Evolutionary conservation across 2,797 vertebrate genomes (phyloP).

Genomic region (Gymnothorax javanicus): DNA sequence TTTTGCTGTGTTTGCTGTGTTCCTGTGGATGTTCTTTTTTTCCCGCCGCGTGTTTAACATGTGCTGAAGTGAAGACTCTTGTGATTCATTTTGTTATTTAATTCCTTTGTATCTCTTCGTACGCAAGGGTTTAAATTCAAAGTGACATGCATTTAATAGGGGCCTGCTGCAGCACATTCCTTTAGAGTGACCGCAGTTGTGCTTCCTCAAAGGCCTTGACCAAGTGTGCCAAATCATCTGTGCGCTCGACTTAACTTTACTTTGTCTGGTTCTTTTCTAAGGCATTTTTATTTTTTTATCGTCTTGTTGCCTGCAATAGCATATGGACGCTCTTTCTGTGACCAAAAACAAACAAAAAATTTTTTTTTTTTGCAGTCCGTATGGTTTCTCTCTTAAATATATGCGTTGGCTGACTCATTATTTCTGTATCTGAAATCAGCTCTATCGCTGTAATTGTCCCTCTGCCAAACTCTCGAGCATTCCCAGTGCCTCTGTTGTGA

Average conservation of each 20-base stretch:
- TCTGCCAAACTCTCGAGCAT: slow-evolving; percentile 22
- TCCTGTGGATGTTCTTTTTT: slow-evolving; percentile 74
- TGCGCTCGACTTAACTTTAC: slow-evolving; percentile 70
- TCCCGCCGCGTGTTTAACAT: slow-evolving; percentile 74
- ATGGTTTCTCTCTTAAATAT: slow-evolving; percentile 58
- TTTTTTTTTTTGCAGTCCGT: slow-evolving; percentile 52
- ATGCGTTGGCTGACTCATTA: slow-evolving; percentile 60
- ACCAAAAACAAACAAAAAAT: slow-evolving; percentile 54
- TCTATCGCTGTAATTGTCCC: slow-evolving; percentile 50
- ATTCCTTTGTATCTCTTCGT: slow-evolving; percentile 39
- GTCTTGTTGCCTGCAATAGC: slow-evolving; percentile 8
- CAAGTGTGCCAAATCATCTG: slow-evolving; percentile 80
- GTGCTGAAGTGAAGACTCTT: slow-evolving; percentile 72
- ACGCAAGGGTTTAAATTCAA: slow-evolving; percentile 76
- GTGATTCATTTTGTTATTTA: slow-evolving; percentile 63
- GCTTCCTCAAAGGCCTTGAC: slow-evolving; percentile 67
- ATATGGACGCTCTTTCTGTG: slow-evolving; percentile 62
- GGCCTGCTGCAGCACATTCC: slow-evolving; percentile 67
- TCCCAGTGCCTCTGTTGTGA: neutral
- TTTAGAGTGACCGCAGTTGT: slow-evolving; percentile 70
- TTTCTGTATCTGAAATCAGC: slow-evolving; percentile 52
- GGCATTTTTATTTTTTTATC: slow-evolving; percentile 66
- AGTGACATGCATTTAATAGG: slow-evolving; percentile 65
- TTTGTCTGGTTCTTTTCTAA: slow-evolving; percentile 66
- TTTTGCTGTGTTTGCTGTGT: slow-evolving; percentile 72